A percentile compares a stretch with the other conserved stretches of the same genome.
Evolutionary conservation across 2,888 invertebrate species (phyloP).

Genomic region (Andricus curvator): DNA sequence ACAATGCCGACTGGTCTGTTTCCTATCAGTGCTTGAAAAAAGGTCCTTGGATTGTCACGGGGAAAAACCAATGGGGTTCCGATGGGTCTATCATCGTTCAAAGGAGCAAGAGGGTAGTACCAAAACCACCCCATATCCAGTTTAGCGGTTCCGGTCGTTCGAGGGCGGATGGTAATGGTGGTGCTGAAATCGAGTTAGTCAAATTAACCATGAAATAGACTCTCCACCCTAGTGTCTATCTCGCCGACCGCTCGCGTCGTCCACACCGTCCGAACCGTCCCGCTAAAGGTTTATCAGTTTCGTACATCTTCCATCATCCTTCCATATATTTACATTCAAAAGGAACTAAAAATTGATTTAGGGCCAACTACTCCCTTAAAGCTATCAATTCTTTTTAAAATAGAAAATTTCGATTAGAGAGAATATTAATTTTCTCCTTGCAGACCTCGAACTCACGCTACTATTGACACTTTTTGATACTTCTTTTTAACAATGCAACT

Average conservation of each 20-base stretch:
- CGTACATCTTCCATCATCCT: slow-evolving; percentile 46
- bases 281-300: slow-evolving; percentile 64
- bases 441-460: too few relatives aligned
- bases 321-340: background rate
- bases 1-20: background rate
- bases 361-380: background rate
- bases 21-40: slow-evolving; percentile 1
- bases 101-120: slow-evolving; percentile 58
- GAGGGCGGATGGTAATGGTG: slow-evolving; percentile 57
- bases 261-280: slow-evolving; percentile 62
- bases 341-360: slow-evolving; percentile 2
- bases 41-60: background rate
- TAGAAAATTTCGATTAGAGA: too few relatives aligned
- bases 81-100: slow-evolving; percentile 22
- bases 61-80: slow-evolving; percentile 9
- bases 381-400: background rate
- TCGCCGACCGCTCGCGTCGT: slow-evolving; percentile 67
- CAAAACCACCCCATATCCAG: slow-evolving; percentile 62
- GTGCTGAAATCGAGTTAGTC: slow-evolving; percentile 75
- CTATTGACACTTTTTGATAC: too few relatives aligned
- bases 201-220: slow-evolving; percentile 79
- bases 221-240: slow-evolving; percentile 74
- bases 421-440: too few relatives aligned
- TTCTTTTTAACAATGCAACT: too few relatives aligned
- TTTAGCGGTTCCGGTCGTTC: slow-evolving; percentile 64